A percentile compares a stretch with the other conserved stretches of the same genome.
Evolutionary conservation across 2,888 invertebrate genomes (phyloP).

Genomic region (Empis livida): DNA sequence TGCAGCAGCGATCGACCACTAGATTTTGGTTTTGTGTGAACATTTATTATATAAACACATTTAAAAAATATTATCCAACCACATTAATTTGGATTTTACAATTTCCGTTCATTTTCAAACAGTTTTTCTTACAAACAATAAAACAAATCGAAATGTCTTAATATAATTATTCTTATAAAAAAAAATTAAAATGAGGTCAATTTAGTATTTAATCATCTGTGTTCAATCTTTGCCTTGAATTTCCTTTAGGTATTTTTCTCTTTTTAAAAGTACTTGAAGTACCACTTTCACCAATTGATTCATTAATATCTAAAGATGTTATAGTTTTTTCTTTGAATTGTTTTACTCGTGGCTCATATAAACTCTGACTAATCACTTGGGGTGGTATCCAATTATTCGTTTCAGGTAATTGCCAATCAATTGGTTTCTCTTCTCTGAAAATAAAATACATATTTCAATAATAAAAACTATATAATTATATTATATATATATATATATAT

Average conservation of each 20-base stretch:
- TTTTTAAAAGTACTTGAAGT: conserved; percentile 28
- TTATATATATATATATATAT: background rate
- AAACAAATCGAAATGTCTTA: no score
- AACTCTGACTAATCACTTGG: conserved; percentile 18
- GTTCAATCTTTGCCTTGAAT: conserved; percentile 26
- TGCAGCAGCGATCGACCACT: no score
- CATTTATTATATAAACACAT: no score
- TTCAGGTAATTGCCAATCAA: conserved; percentile 62
- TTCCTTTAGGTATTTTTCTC: conserved; percentile 29
- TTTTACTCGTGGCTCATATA: conserved; percentile 27
- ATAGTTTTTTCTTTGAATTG: conserved; percentile 35
- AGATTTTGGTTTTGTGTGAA: no score
- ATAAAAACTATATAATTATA: conserved; percentile 3
- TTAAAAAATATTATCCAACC: no score
- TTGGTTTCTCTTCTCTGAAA: conserved; percentile 38
- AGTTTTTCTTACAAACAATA: no score
- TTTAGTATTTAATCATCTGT: conserved; percentile 18
- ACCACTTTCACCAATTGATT: conserved; percentile 11
- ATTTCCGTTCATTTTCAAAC: no score
- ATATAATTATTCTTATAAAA: no score
- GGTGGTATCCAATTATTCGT: conserved; percentile 26
- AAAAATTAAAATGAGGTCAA: no score
- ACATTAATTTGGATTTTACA: no score
- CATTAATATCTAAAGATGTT: conserved; percentile 17
- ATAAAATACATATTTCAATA: conserved; percentile 1